Base-by-base conservation (phyloP, 1,140 invertebrate species). In the Melitaea cinxia region DNA sequence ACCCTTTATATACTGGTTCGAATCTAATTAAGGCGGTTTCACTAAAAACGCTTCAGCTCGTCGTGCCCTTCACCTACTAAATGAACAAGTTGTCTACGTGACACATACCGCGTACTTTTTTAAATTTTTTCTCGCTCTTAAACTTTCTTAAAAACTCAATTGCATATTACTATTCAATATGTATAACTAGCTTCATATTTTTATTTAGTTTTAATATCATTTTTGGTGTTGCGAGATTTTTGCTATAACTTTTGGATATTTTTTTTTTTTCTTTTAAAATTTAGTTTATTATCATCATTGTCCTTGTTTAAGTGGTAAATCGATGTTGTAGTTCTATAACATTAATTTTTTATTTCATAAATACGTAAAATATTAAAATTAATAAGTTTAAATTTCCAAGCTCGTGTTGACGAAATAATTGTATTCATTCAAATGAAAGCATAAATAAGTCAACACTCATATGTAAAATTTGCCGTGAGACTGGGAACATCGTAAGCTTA, bases 11-110 rank as follows among this genome's bases (percentile, higher is more conserved):
- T n/a, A n/a, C n/a, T n/a, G n/a, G n/a, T n/a, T n/a, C n/a, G n/a
- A n/a, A n/a, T n/a, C n/a, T n/a, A n/a, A n/a, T n/a, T n/a, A n/a
- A n/a, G n/a, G n/a, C n/a, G n/a, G n/a, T n/a, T n/a, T n/a, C n/a
- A n/a, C n/a, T n/a, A n/a, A 37, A 55, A 21, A 37, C 52, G 5
- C 28, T 19, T n/a, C n/a, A n/a, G 15, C 19, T 55, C 30, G 28
- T 17, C 28, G 21, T 57, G 75, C 68, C 75, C 79, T 81, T 81
- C 70, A 67, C 72, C 79, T 59, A 78, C 67, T 61, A 45, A 68
- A 65, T 23, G 12, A 37, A 15, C 23, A 19, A 49, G 42, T 45
- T 14, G 73, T 67, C 74, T 83, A 80, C 80, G 80, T 83, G 78
- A 83, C 78, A 69, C 55, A 55, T 52, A 53, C 26, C 74, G 73